Conservation (phyloP, 2,113 vertebrate species). For the Coreoperca whiteheadi region DNA sequence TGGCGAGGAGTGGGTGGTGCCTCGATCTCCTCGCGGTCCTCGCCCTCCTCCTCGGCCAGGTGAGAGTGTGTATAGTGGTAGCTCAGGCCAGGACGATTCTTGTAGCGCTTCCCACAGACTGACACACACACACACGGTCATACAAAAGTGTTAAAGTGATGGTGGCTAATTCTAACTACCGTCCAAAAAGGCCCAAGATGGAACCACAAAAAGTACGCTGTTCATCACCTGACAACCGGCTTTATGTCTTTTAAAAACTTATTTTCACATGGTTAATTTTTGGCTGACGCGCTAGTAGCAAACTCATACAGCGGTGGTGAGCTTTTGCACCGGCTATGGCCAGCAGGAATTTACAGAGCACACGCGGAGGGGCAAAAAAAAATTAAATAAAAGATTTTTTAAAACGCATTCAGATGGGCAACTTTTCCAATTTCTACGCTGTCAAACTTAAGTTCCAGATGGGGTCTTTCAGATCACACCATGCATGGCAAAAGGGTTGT, state of each 20-base stretch:
- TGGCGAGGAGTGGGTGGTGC: conserved; percentile 92
- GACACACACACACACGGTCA: conserved; percentile 77
- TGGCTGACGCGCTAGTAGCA: conserved; percentile 22
- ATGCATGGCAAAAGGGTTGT: conserved; percentile 45
- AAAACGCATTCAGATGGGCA: conserved; percentile 11
- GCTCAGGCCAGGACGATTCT: conserved; percentile 96
- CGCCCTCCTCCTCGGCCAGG: conserved; percentile 96
- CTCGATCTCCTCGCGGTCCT: conserved; percentile 96
- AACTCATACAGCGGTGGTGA: conserved; percentile 40
- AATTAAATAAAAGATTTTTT: background rate
- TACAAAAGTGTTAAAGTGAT: conserved; percentile 68
- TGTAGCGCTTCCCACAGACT: conserved; percentile 98
- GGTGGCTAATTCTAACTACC: conserved; percentile 35
- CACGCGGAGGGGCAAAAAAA: conserved; percentile 26
- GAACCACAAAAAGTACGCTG: conserved; percentile 19
- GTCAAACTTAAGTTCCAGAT: conserved; percentile 31
- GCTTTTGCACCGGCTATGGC: conserved; percentile 34
- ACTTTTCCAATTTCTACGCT: conserved; percentile 20
- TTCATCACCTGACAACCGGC: conserved; percentile 21
- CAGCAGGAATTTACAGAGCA: conserved; percentile 48
- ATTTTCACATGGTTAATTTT: conserved; percentile 29
- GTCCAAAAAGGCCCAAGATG: conserved; percentile 46
- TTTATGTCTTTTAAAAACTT: background rate
- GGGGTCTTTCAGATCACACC: conserved; percentile 47
- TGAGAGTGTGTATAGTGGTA: conserved; percentile 98